These are phyloP conservation scores for Cisticola juncidis DNA, from an alignment of 2,113 vertebrate genomes.

Conservation along the genomic window DNA sequence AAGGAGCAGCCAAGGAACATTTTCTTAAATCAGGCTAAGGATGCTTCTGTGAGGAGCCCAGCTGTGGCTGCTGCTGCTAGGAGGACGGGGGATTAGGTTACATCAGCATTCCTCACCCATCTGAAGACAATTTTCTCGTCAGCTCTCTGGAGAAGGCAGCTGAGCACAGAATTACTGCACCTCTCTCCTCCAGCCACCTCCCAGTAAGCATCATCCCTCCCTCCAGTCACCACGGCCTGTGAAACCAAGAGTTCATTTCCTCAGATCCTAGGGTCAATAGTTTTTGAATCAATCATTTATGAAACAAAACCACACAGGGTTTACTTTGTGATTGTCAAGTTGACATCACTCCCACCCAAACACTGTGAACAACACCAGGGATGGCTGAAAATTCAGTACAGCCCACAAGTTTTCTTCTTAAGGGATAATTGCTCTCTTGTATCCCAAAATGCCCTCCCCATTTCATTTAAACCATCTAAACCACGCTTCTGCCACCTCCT, in stretches of 20 bases:
- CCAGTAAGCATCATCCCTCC: background rate
- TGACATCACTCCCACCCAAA: background rate
- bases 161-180: background rate
- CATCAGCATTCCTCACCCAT: background rate
- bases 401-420: background rate
- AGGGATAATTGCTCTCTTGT: background rate
- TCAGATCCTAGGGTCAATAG: background rate
- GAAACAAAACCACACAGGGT: background rate
- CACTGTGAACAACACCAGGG: accelerated
- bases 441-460: background rate
- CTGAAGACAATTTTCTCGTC: background rate
- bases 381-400: background rate
- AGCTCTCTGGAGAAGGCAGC: background rate
- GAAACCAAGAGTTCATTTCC: background rate
- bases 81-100: background rate
- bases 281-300: background rate
- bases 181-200: background rate
- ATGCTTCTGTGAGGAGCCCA: background rate
- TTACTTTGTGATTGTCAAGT: background rate
- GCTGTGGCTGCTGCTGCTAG: background rate
- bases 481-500: accelerated
- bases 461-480: background rate
- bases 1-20: background rate
- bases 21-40: background rate
- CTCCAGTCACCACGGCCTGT: accelerated